Percentiles rank a stretch among this genome's conserved stretches.
Conservation (phyloP, 2,888 invertebrate species). For the Rotaria sp. region DNA sequence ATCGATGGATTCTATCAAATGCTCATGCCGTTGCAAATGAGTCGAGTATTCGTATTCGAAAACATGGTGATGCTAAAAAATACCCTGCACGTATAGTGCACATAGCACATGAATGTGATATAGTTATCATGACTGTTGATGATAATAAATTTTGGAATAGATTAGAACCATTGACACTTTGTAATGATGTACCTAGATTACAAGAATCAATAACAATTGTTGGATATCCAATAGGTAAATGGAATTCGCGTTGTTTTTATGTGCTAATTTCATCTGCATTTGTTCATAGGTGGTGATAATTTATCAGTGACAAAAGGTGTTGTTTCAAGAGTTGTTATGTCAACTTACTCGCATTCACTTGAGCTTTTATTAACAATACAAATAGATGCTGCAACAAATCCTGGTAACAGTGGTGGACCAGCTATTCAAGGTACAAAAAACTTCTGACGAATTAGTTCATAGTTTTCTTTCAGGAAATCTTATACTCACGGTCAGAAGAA, state of each 20-base stretch:
- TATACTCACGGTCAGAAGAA: too few relatives aligned
- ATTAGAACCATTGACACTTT: neutral
- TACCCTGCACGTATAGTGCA: neutral
- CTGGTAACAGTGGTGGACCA: slow-evolving; percentile 19
- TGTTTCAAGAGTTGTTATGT: slow-evolving; percentile 23
- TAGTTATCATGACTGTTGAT: slow-evolving; percentile 20
- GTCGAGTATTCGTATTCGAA: slow-evolving; percentile 27
- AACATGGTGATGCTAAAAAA: slow-evolving; percentile 24
- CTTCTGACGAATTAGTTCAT: too few relatives aligned
- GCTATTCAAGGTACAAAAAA: slow-evolving; percentile 13
- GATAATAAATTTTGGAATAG: neutral
- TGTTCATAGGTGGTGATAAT: slow-evolving; percentile 3
- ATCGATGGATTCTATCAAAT: slow-evolving; percentile 21
- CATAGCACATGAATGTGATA: slow-evolving; percentile 22
- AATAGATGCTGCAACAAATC: slow-evolving; percentile 26
- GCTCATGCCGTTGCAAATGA: slow-evolving; percentile 18
- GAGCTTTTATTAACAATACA: neutral
- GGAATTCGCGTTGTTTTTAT: neutral
- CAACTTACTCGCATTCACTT: neutral
- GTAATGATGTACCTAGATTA: neutral
- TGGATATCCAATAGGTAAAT: slow-evolving; percentile 12
- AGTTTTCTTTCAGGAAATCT: too few relatives aligned
- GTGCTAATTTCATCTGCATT: neutral
- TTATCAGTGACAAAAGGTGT: slow-evolving; percentile 29
- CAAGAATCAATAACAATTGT: slow-evolving; percentile 25